Conservation (phyloP, 2,797 vertebrate genomes). For the Triplophysa yarkandensis region DNA sequence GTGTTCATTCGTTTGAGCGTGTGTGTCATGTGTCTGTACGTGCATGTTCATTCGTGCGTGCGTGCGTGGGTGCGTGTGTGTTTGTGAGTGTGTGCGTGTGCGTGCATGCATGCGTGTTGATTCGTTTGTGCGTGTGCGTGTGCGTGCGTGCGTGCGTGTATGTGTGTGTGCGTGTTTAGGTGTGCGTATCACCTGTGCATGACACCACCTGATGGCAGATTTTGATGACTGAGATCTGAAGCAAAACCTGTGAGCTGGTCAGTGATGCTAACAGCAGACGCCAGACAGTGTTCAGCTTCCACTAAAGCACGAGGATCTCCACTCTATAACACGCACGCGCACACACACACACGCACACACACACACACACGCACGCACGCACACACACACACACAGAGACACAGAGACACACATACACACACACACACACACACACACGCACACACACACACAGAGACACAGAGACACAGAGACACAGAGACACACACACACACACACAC, state of each 20-base stretch:
- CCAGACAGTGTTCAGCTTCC: slow-evolving; percentile 67
- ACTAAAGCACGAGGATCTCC: slow-evolving; percentile 4
- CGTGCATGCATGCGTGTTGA: no score
- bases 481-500: no score
- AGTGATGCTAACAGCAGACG: slow-evolving; percentile 63
- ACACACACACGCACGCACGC: no score
- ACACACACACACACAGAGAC: no score
- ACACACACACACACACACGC: no score
- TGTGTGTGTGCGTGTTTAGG: neutral
- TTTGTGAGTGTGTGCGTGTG: neutral
- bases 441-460: no score
- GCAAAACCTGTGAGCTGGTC: slow-evolving; percentile 65
- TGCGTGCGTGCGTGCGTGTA: neutral
- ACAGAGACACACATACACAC: no score
- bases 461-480: no score
- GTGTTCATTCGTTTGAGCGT: neutral
- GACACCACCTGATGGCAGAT: slow-evolving; percentile 66
- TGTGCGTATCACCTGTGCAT: slow-evolving; percentile 62
- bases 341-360: neutral
- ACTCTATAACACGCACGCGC: slow-evolving; percentile 58
- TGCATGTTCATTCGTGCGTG: no score
- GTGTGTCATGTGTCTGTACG: neutral
- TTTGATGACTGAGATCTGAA: slow-evolving; percentile 64
- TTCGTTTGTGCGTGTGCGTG: no score
- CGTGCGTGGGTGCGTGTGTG: slow-evolving; percentile 22